These are phyloP conservation scores for Tyrannus savana DNA, from an alignment of 2,113 vertebrate genomes.

Conservation along the genomic window DNA sequence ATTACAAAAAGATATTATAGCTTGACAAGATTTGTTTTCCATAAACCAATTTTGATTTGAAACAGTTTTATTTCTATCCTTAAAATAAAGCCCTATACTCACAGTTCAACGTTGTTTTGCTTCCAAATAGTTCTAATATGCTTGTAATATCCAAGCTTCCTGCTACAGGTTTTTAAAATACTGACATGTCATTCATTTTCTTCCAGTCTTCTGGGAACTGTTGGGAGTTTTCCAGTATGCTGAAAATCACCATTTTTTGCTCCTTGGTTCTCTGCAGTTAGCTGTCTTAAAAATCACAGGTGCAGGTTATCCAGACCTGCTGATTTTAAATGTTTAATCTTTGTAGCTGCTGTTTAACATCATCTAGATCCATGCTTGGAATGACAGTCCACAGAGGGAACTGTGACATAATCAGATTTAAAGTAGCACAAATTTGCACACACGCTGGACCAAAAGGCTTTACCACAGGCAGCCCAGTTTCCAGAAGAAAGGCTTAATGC, in stretches of 20 bases:
- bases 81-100: not conserved
- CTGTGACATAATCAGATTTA: not conserved
- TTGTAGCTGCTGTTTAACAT: constrained; percentile 33
- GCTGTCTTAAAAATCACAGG: constrained; percentile 13
- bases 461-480: not conserved
- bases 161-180: constrained; percentile 9
- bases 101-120: constrained; percentile 1
- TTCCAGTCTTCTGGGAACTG: constrained; percentile 38
- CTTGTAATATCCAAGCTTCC: constrained; percentile 10
- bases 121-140: not conserved
- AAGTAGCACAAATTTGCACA: not conserved
- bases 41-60: not conserved
- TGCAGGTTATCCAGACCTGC: constrained; percentile 28
- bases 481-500: not conserved
- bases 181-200: constrained; percentile 19
- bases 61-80: not conserved
- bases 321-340: constrained; percentile 36
- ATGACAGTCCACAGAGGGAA: not conserved
- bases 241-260: not conserved
- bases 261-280: not conserved
- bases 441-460: not conserved
- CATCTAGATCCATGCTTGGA: not conserved
- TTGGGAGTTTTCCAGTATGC: not conserved
- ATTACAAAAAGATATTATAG: not conserved
- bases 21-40: not conserved